A percentile compares a stretch with the other conserved stretches of the same genome.
Conservation (phyloP, 2,113 vertebrate genomes). For the Tragelaphus scriptus region DNA sequence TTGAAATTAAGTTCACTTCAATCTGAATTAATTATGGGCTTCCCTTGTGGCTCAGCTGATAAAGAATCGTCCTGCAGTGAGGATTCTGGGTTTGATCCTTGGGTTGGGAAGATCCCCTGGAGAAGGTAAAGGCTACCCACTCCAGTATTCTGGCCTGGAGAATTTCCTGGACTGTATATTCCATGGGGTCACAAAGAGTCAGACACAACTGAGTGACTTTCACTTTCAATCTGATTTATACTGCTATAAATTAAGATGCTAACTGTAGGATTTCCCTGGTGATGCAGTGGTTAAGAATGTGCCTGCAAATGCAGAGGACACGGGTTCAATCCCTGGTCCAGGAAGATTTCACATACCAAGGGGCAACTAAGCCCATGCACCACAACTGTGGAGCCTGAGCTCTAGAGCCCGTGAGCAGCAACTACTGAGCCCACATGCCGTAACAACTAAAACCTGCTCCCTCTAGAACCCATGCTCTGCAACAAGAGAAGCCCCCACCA, state of each 20-base stretch:
- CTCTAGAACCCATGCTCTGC: not conserved
- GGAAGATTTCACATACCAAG: not conserved
- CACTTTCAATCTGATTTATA: not conserved
- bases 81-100: not conserved
- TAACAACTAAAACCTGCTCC: not conserved
- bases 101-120: not conserved
- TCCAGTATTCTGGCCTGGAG: not conserved
- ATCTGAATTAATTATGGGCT: not conserved
- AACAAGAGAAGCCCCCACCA: not conserved
- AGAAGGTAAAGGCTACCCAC: not conserved
- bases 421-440: accelerated
- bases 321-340: not conserved
- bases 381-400: not conserved
- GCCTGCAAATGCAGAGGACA: not conserved
- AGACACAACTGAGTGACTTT: not conserved
- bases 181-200: not conserved
- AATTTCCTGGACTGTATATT: not conserved
- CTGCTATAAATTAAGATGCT: not conserved
- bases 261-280: not conserved
- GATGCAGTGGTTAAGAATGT: not conserved
- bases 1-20: not conserved
- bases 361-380: not conserved
- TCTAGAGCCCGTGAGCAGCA: not conserved
- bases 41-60: not conserved
- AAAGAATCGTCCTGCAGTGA: not conserved